Percentiles rank a stretch among this genome's conserved stretches.
Evolutionary conservation across 2,888 invertebrate species (phyloP).

Genomic region (Operophtera brumata): DNA sequence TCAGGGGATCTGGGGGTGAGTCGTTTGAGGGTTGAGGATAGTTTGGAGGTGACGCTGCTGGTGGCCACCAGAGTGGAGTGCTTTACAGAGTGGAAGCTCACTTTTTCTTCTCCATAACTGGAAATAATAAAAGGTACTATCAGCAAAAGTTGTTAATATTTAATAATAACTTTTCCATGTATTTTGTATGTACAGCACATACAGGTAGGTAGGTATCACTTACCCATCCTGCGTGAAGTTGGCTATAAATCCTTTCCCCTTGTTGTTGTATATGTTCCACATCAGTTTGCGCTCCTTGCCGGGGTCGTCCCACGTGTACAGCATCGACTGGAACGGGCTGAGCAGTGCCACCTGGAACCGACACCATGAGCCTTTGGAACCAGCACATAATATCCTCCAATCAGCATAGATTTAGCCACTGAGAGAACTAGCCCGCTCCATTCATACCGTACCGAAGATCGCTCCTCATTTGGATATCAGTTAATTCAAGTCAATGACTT

Average conservation of each 20-base stretch:
- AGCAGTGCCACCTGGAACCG: slow-evolving; percentile 82
- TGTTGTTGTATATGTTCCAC: slow-evolving; percentile 92
- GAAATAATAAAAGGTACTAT: slow-evolving; percentile 21
- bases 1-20: slow-evolving; percentile 76
- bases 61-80: slow-evolving; percentile 73
- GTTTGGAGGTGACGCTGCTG: slow-evolving; percentile 75
- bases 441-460: too few species aligned
- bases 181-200: too few species aligned
- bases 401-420: too few species aligned
- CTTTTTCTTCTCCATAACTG: slow-evolving; percentile 85
- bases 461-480: too few species aligned
- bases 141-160: background rate
- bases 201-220: slow-evolving; percentile 28
- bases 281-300: slow-evolving; percentile 84
- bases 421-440: too few species aligned
- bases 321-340: slow-evolving; percentile 86
- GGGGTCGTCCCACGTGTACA: slow-evolving; percentile 94
- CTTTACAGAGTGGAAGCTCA: slow-evolving; percentile 86
- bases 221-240: slow-evolving; percentile 85
- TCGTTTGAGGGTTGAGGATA: slow-evolving; percentile 78
- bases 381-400: too few species aligned
- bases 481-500: too few species aligned
- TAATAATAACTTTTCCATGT: too few species aligned
- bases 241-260: slow-evolving; percentile 86
- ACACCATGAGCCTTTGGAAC: background rate